Percentiles rank a stretch among this genome's conserved stretches.
Evolutionary conservation across 2,888 invertebrate genomes (phyloP).

Genomic region (Globia sparganii): DNA sequence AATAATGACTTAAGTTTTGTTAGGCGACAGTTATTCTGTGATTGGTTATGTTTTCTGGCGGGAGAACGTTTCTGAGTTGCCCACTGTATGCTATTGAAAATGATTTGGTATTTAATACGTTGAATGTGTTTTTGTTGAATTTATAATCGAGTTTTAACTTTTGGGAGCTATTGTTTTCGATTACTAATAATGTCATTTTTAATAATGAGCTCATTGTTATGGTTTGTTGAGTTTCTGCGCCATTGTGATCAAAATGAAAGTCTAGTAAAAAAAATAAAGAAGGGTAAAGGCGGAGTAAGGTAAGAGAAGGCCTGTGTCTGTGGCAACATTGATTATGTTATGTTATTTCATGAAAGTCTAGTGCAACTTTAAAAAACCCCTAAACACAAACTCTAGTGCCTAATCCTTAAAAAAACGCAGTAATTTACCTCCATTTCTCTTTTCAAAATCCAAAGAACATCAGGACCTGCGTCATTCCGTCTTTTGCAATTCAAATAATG

Average conservation of each 20-base stretch:
- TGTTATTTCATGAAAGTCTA: background rate
- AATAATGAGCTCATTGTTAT: conserved; percentile 8
- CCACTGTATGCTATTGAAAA: conserved; percentile 45
- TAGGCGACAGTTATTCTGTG: conserved; percentile 72
- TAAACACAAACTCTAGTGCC: no score
- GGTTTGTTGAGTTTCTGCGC: background rate
- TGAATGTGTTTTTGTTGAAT: conserved; percentile 35
- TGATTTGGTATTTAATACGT: conserved; percentile 45
- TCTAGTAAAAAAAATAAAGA: background rate
- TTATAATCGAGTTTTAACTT: conserved; percentile 14
- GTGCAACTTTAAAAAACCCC: background rate
- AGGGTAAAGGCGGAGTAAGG: no score
- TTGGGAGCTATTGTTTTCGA: conserved; percentile 40
- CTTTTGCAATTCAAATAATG: conserved; percentile 23
- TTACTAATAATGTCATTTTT: conserved; percentile 39
- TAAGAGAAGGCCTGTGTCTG: background rate
- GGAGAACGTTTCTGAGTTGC: conserved; percentile 29
- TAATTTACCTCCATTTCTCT: background rate
- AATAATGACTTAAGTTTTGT: conserved; percentile 84
- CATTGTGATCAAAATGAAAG: background rate
- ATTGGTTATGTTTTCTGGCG: conserved; percentile 62
- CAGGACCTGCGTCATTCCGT: background rate
- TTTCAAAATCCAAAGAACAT: background rate
- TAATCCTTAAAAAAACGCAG: background rate
- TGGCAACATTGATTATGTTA: background rate